A percentile compares a stretch with the other conserved stretches of the same genome.
These are phyloP conservation scores for Drosophila carrolli DNA, from an alignment of 1,140 invertebrate species.

Conservation along the genomic window DNA sequence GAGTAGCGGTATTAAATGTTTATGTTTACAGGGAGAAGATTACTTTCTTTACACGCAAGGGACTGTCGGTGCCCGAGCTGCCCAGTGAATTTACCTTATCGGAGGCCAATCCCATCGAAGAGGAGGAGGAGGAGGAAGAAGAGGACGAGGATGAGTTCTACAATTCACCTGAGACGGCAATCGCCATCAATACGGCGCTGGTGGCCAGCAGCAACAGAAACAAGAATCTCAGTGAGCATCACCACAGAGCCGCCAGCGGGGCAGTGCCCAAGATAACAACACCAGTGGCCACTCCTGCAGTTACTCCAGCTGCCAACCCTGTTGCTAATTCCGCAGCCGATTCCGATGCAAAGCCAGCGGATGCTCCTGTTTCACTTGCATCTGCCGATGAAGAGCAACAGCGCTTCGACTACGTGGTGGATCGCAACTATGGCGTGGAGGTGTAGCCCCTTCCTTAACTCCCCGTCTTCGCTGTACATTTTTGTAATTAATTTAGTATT, in stretches of 20 bases:
- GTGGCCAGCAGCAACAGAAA: slow-evolving; percentile 82
- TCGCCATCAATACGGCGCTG: slow-evolving; percentile 80
- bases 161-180: slow-evolving; percentile 75
- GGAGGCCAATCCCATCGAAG: slow-evolving; percentile 76
- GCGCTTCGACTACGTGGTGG: slow-evolving; percentile 89
- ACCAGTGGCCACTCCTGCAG: slow-evolving; percentile 14
- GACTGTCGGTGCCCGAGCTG: slow-evolving; percentile 90
- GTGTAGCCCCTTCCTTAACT: slow-evolving; percentile 84
- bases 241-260: slow-evolving; percentile 48
- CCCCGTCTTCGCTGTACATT: slow-evolving; percentile 74
- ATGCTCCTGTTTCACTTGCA: slow-evolving; percentile 12
- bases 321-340: not conserved
- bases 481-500: slow-evolving; percentile 81
- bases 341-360: not conserved
- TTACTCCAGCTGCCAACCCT: slow-evolving; percentile 1
- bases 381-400: slow-evolving; percentile 83
- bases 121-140: slow-evolving; percentile 71
- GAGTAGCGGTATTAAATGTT: slow-evolving; percentile 53
- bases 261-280: slow-evolving; percentile 49
- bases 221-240: slow-evolving; percentile 84
- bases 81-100: slow-evolving; percentile 87
- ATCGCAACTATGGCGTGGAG: slow-evolving; percentile 89
- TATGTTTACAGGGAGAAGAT: slow-evolving; percentile 93
- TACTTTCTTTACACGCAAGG: slow-evolving; percentile 95
- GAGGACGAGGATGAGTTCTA: slow-evolving; percentile 75